Evolutionary conservation across 2,888 invertebrate genomes (phyloP), one percentile per base, ranked within the genome.

Genomic region (Melieria omissa): DNA sequence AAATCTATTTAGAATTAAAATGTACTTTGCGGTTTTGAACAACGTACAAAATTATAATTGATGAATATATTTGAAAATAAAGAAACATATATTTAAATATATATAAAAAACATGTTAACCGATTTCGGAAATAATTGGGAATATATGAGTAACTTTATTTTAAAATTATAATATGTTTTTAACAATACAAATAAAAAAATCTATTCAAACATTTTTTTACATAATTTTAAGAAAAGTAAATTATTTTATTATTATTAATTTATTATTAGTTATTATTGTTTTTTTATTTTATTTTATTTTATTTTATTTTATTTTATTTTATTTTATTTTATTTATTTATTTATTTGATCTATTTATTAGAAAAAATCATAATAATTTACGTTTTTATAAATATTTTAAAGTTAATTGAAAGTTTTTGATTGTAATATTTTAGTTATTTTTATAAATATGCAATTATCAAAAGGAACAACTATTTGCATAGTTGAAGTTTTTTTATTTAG

Each of bases 311-410:
- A 52, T 52, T n/a, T 52, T 52, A n/a, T n/a, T 52, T n/a, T 52
- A n/a, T 52, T n/a, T 52, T n/a, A n/a, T 52, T 52, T n/a, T 52
- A 52, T 52, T 52, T 52, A 52, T 52, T 4, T 52, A n/a, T 52
- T n/a, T 9, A 63, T 67, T 63, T 44, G 45, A 67, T 14, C 14
- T 68, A 16, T 60, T 68, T 41, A 60, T 58, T 49, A 14, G 42
- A 63, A 71, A 54, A 71, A 66, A 61, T 66, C 60, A 55, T 55
- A 66, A 54, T 65, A 55, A 52, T 52, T 52, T 49, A 58, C n/a
- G 58, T n/a, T 52, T 58, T 61, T 67, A 62, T 52, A n/a, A n/a
- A 52, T 42, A 45, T n/a, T 12, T 47, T 14, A n/a, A 62, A 46
- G 12, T 47, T 5, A n/a, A 29, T 14, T 42, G 9, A 44, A 29